A percentile compares a stretch with the other conserved stretches of the same genome.
phyloP scores from a whole-genome alignment of 2,797 vertebrate genomes.

The Anguilla obscura region DNA sequence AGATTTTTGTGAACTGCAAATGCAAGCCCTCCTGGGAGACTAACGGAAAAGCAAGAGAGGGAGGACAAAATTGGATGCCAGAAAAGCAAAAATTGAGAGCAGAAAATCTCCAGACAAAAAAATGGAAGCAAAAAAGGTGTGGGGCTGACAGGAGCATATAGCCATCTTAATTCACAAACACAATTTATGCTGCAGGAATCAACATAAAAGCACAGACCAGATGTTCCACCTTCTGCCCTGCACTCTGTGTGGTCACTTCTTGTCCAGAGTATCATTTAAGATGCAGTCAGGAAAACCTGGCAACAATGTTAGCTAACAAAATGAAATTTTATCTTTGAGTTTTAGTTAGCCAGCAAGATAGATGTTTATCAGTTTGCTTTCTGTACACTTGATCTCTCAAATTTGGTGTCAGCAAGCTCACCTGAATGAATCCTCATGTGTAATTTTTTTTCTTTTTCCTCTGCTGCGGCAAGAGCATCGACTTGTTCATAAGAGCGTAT shows the following conservation, averaged over 20 bases:
- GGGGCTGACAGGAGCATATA: not conserved
- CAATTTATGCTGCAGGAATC: not conserved
- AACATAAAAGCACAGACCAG: not conserved
- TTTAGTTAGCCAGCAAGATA: not conserved
- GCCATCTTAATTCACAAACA: not conserved
- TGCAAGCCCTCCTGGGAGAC: slow-evolving; percentile 60
- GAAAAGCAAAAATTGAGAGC: slow-evolving; percentile 68
- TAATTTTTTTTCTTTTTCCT: not conserved
- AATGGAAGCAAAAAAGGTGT: slow-evolving; percentile 44
- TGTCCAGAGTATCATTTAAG: not conserved
- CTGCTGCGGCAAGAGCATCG: not conserved
- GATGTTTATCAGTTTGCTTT: not conserved
- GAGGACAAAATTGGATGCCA: slow-evolving; percentile 67
- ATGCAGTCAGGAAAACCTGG: not conserved
- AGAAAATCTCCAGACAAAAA: slow-evolving; percentile 63
- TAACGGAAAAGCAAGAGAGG: slow-evolving; percentile 67
- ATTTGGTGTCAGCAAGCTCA: too few species aligned
- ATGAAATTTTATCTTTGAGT: not conserved
- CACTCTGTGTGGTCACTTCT: not conserved
- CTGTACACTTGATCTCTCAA: not conserved
- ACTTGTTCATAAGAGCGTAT: not conserved
- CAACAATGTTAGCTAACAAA: not conserved
- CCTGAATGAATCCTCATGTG: too few species aligned
- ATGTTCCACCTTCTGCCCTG: not conserved
- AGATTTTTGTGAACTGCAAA: slow-evolving; percentile 72